A percentile compares a stretch with the other conserved stretches of the same genome.
Evolutionary conservation across 1,140 invertebrate species (phyloP).

Genomic region (Caerostris darwini): DNA sequence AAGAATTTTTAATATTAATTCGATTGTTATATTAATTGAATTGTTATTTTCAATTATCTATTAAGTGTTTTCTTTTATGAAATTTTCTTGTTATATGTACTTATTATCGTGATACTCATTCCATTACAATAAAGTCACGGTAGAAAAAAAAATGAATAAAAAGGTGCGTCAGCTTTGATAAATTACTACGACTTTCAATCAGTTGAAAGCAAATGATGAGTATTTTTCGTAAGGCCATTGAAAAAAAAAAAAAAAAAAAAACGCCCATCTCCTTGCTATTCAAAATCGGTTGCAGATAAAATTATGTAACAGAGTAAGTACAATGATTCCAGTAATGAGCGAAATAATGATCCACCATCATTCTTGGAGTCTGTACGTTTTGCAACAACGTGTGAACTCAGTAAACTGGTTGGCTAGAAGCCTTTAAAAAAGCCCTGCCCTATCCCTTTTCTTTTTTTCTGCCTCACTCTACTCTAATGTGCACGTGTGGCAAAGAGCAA

Average conservation of each 20-base stretch:
- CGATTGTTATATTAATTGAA: no score
- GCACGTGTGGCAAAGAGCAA: constrained; percentile 67
- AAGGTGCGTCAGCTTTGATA: neutral
- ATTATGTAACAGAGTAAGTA: neutral
- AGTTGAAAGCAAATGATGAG: neutral
- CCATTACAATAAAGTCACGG: neutral
- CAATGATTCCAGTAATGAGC: constrained; percentile 67
- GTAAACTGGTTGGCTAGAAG: constrained; percentile 11
- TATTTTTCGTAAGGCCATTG: neutral
- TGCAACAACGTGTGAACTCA: constrained; percentile 55
- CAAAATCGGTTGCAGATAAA: constrained; percentile 6
- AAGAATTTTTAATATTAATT: no score
- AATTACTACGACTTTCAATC: neutral
- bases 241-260: neutral
- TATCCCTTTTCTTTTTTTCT: constrained; percentile 27
- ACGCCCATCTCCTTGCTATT: neutral
- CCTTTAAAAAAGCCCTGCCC: constrained; percentile 24
- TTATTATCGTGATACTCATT: neutral
- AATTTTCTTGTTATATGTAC: no score
- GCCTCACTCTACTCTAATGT: constrained; percentile 28
- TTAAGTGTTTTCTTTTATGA: no score
- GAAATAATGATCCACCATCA: constrained; percentile 60
- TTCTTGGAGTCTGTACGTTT: constrained; percentile 1
- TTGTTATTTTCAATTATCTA: no score
- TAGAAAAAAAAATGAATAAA: no score